These are phyloP conservation scores for Plestiodon gilberti DNA, from an alignment of 2,113 vertebrate genomes.

Conservation along the genomic window DNA sequence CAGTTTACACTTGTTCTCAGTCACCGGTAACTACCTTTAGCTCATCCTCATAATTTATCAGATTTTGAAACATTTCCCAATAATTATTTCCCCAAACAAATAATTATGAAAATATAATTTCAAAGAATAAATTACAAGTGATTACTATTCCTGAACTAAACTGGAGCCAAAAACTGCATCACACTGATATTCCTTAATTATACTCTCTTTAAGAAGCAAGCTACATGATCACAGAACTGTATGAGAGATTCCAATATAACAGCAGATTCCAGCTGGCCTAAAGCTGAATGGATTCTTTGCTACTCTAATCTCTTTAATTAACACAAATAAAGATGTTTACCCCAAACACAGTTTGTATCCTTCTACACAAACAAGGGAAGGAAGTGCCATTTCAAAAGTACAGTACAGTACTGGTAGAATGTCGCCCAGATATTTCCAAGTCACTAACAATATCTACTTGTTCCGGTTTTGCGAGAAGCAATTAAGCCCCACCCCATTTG, in stretches of 20 bases:
- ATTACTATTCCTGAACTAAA: background rate
- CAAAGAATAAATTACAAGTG: background rate
- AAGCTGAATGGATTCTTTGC: background rate
- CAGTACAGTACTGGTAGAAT: too few species aligned
- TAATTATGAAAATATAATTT: background rate
- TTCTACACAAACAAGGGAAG: background rate
- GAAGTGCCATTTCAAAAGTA: background rate
- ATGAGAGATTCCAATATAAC: background rate
- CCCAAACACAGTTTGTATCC: background rate
- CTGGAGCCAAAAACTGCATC: background rate
- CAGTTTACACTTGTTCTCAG: background rate
- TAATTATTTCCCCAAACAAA: constrained; percentile 28
- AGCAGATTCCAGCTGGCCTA: fast-evolving
- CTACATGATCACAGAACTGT: background rate
- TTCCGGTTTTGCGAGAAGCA: background rate
- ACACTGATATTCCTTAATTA: background rate
- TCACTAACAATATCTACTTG: background rate
- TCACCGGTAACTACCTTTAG: background rate
- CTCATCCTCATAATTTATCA: constrained; percentile 32
- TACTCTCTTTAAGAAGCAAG: background rate
- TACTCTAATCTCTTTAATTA: background rate
- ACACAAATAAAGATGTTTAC: background rate
- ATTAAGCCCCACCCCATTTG: fast-evolving
- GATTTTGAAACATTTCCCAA: constrained; percentile 32
- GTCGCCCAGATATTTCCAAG: background rate